Evolutionary conservation across 2,113 vertebrate genomes (phyloP).

Genomic region (Pedetes capensis): DNA sequence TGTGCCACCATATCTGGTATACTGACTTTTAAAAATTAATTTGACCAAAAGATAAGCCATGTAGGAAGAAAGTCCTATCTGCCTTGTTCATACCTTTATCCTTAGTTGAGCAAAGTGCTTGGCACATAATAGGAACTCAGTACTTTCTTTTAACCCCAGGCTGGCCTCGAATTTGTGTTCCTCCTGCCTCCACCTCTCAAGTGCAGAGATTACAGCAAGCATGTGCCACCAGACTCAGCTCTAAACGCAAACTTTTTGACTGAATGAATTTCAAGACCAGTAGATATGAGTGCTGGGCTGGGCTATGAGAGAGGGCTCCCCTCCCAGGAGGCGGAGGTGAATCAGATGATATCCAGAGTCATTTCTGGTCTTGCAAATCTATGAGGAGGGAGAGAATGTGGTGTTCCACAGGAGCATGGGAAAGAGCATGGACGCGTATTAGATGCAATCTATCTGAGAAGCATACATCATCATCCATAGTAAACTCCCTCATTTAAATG

Average conservation of each 20-base stretch:
- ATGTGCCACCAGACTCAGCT: no score
- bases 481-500: not conserved
- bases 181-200: no score
- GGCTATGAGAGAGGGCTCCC: not conserved
- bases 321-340: not conserved
- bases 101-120: not conserved
- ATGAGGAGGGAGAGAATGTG: not conserved
- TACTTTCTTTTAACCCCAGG: not conserved
- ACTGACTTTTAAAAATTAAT: constrained; percentile 9
- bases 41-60: constrained; percentile 24
- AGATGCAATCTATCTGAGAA: not conserved
- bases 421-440: not conserved
- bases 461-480: not conserved
- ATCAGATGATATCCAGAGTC: not conserved
- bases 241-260: no score
- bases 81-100: not conserved
- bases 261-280: constrained; percentile 22
- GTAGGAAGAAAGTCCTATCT: not conserved
- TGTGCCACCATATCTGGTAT: no score
- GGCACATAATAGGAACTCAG: not conserved
- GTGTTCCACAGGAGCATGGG: not conserved
- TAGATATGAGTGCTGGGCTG: not conserved
- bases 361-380: not conserved
- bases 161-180: no score
- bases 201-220: no score